phyloP scores from a whole-genome alignment of 2,888 invertebrate genomes.

The Meghimatium bilineatum region DNA sequence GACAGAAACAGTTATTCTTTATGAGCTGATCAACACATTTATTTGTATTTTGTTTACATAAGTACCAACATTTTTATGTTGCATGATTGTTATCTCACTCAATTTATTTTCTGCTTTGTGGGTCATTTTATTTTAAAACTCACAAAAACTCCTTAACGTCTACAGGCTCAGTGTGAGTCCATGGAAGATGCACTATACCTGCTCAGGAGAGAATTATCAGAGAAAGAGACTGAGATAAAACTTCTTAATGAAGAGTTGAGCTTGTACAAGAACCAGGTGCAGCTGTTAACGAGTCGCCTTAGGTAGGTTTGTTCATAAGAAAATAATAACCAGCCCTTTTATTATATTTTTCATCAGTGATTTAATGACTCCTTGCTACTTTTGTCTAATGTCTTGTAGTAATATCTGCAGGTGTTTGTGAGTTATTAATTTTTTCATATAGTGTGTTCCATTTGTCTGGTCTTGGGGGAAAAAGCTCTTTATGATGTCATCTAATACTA shows the following conservation, averaged over 20 bases:
- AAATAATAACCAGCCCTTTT: neutral
- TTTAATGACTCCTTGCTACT: too few species aligned
- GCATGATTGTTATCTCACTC: neutral
- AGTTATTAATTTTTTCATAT: too few species aligned
- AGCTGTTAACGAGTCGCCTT: slow-evolving; percentile 67
- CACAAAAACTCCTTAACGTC: too few species aligned
- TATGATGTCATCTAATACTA: too few species aligned
- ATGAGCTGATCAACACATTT: neutral
- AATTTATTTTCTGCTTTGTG: neutral
- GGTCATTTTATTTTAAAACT: too few species aligned
- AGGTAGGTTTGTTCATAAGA: slow-evolving; percentile 55
- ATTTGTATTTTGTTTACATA: neutral
- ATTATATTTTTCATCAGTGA: too few species aligned
- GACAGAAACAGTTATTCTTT: too few species aligned
- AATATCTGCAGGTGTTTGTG: too few species aligned
- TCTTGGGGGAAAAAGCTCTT: too few species aligned
- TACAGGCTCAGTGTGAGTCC: slow-evolving; percentile 89
- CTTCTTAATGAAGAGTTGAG: slow-evolving; percentile 76
- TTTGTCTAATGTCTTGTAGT: too few species aligned
- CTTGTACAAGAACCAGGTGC: slow-evolving; percentile 69
- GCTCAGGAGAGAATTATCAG: slow-evolving; percentile 85
- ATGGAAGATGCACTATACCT: slow-evolving; percentile 89
- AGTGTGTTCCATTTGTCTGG: too few species aligned
- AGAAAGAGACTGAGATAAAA: slow-evolving; percentile 84
- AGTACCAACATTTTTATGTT: neutral